Evolutionary conservation across 2,113 vertebrate species (phyloP), one percentile per base, ranked within the genome.

Genomic region (Leucopsar rothschildi): DNA sequence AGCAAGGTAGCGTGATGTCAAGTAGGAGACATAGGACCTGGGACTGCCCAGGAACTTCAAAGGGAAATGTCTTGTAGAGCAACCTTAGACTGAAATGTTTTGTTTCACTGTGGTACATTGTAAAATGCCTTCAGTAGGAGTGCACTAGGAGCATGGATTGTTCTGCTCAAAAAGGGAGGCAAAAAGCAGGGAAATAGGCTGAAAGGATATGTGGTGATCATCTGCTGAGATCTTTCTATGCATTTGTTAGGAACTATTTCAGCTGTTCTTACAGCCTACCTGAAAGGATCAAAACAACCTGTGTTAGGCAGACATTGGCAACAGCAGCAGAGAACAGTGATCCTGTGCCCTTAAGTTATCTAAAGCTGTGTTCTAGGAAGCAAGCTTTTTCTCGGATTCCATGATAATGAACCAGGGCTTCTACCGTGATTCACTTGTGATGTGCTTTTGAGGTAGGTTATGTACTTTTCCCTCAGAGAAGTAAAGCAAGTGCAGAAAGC

Each of bases 251-350:
- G 50, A 82, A 56, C 39, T 92, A 11, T 70, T 92, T 92, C 83
- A 93, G 24, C 53, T 84, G 27, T 57, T 93, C 33, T 82, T 86
- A 89, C 89, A 91, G 86, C 31, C 49, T 92, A 69, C 61, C 78
- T 66, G 61, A 89, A 92, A 89, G 66, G 50, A 91, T 84, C 57
- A 72, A 87, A 93, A 72, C 45, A 68, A 55, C 49, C 40, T 35
- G 45, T 7, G 28, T 45, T 44, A 39, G 0, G 0, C 22, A 76
- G 49, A 45, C 66, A 45, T 76, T 11, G 4, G 49, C 29, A 64
- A 8, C 1, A 4, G 52, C 10, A 75, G 39, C 61, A 76, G 53
- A 72, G 25, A 92, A 50, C 28, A 85, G 20, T 80, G 70, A 42
- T 89, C 6, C 53, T 60, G 60, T 53, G 47, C 72, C 40, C 61